Conservation (phyloP, 2,888 invertebrate genomes). For the Eupsilia transversa region DNA sequence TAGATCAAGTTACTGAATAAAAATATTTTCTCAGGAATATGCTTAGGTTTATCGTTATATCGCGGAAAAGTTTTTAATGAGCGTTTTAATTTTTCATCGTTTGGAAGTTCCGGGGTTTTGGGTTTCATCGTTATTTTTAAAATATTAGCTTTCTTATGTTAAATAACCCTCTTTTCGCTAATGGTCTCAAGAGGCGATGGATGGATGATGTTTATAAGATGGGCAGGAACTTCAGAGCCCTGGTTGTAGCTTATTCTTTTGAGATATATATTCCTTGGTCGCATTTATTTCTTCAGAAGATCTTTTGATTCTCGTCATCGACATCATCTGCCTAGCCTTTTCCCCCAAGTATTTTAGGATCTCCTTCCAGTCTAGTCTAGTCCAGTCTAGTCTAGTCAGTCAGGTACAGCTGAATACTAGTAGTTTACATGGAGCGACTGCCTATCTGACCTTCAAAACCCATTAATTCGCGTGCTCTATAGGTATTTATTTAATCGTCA, state of each 20-base stretch:
- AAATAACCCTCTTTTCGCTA: constrained; percentile 22
- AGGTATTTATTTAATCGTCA: background rate
- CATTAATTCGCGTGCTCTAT: background rate
- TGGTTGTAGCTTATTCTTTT: background rate
- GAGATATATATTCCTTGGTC: background rate
- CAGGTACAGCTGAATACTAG: background rate
- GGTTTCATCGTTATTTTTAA: constrained; percentile 41
- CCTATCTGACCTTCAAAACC: background rate
- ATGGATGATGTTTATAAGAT: background rate
- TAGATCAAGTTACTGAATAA: constrained; percentile 5
- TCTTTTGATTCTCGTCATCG: background rate
- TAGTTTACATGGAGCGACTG: background rate
- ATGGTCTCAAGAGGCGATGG: constrained; percentile 10
- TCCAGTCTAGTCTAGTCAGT: too few species aligned
- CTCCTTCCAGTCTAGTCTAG: background rate
- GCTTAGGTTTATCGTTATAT: background rate
- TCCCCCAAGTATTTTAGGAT: background rate
- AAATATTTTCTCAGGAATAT: background rate
- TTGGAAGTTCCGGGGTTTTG: constrained; percentile 12
- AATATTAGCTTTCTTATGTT: constrained; percentile 29
- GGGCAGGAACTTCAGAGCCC: background rate
- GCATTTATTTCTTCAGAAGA: background rate
- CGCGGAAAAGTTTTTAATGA: constrained; percentile 30
- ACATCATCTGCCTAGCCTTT: background rate
- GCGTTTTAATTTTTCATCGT: constrained; percentile 15